Base-by-base conservation (phyloP, 2,797 vertebrate species). In the Paguma larvata region DNA sequence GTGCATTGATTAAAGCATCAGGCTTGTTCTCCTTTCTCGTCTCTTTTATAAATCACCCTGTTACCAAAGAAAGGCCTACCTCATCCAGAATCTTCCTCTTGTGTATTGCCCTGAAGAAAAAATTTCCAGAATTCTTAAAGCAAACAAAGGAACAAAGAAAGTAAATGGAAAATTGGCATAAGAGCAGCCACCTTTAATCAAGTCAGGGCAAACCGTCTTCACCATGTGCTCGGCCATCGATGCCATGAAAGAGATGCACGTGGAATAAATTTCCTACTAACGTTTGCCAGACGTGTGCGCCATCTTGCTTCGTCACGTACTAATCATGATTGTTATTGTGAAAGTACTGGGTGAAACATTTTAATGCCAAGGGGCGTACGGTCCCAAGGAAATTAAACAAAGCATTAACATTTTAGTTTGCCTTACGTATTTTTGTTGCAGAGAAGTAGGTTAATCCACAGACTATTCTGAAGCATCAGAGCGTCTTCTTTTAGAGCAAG, bases 401-500 rank as follows among this genome's bases (percentile, higher is more conserved):
- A 89, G 68, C 30, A 63, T 32, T 89, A 65, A 67, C 5, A 44
- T 51, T 63, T 62, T 34, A 73, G 11, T 62, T 82, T 67, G 34
- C 41, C 53, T 67, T 56, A 16, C 11, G 4, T 27, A 13, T 34
- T 84, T 77, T 78, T 83, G 44, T 87, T 84, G 44, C 46, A 75
- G 44, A 92, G 70, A 89, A 96, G 78, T 70, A 34, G 89, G 41
- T 73, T 65, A 46, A 82, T 85, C 44, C 67, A 53, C 82, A 87
- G 46, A 44, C 21, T 89, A 34, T 89, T 93, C 89, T 96, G 53
- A 84, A 95, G 75, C 79, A 72, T 30, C 79, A 93, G 75, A 80
- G 23, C 34, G 51, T n/a, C 73, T 51, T 68, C 32, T 62, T 92
- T 91, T 62, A 51, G n/a, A 62, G 48, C 72, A 62, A 63, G 56